Percentiles rank a stretch among this genome's conserved stretches.
Evolutionary conservation across 2,888 invertebrate genomes (phyloP).

Genomic region (Mylabris sibirica): DNA sequence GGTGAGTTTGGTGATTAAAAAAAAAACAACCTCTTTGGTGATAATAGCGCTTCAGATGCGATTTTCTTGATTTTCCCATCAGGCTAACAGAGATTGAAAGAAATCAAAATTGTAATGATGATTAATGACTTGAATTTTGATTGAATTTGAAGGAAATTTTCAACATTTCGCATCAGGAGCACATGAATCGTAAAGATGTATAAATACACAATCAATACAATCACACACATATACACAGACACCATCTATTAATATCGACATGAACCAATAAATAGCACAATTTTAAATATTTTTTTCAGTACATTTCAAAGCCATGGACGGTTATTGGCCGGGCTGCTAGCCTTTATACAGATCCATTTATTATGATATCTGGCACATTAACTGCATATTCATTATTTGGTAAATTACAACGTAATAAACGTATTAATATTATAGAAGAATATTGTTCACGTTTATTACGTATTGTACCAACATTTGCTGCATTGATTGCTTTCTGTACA

Average conservation of each 20-base stretch:
- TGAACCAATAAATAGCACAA: not conserved
- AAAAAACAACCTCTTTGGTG: not conserved
- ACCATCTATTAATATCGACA: not conserved
- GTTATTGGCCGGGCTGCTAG: slow-evolving; percentile 74
- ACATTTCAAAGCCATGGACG: slow-evolving; percentile 70
- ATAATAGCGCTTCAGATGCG: slow-evolving; percentile 46
- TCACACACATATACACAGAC: not conserved
- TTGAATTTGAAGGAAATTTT: slow-evolving; percentile 50
- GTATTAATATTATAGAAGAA: slow-evolving; percentile 67
- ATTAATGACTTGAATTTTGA: slow-evolving; percentile 25
- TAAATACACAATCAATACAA: not conserved
- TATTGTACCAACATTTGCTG: slow-evolving; percentile 70
- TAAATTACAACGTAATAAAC: slow-evolving; percentile 64
- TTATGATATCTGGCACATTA: slow-evolving; percentile 73
- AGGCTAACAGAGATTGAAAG: slow-evolving; percentile 28
- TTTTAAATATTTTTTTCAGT: slow-evolving; percentile 56
- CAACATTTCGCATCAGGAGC: slow-evolving; percentile 44
- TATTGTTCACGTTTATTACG: slow-evolving; percentile 70
- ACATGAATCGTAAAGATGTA: slow-evolving; percentile 26
- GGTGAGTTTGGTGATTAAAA: slow-evolving; percentile 59
- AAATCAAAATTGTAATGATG: slow-evolving; percentile 10
- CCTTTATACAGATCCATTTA: slow-evolving; percentile 75
- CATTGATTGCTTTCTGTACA: slow-evolving; percentile 72
- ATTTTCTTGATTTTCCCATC: slow-evolving; percentile 37
- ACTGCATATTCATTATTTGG: slow-evolving; percentile 71